Evolutionary conservation across 2,113 vertebrate species (phyloP).

Genomic region (Cyanoliseus patagonus): DNA sequence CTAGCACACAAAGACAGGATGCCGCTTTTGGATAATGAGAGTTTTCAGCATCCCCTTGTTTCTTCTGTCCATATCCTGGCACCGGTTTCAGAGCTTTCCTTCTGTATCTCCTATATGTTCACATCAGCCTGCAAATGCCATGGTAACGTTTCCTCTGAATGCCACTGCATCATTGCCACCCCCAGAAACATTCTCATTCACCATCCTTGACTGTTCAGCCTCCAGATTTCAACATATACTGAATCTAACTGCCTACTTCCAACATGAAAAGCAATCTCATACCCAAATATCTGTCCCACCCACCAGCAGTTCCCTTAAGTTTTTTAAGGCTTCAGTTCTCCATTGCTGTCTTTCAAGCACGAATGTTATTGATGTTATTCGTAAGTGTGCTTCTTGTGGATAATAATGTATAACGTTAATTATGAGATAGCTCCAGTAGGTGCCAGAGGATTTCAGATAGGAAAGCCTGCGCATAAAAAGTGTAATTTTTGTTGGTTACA

Average conservation of each 20-base stretch:
- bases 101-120: conserved; percentile 4
- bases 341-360: neutral
- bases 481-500: neutral
- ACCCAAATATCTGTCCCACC: conserved; percentile 21
- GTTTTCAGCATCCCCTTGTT: neutral
- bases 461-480: neutral
- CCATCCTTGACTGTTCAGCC: conserved; percentile 32
- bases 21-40: neutral
- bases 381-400: neutral
- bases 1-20: neutral
- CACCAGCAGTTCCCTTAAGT: neutral
- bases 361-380: neutral
- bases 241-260: conserved; percentile 9
- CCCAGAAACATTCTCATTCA: conserved; percentile 59
- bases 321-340: neutral
- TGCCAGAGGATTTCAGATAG: neutral
- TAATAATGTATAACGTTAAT: neutral
- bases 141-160: conserved; percentile 33
- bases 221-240: conserved; percentile 16
- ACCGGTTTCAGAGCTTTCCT: neutral
- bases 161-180: conserved; percentile 21
- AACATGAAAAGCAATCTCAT: neutral
- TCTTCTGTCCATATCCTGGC: conserved; percentile 1
- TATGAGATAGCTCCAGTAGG: neutral
- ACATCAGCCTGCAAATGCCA: conserved; percentile 19